Evolutionary conservation across 2,113 vertebrate species (phyloP), one percentile per base, ranked within the genome.

Genomic region (Lepisosteus oculatus): DNA sequence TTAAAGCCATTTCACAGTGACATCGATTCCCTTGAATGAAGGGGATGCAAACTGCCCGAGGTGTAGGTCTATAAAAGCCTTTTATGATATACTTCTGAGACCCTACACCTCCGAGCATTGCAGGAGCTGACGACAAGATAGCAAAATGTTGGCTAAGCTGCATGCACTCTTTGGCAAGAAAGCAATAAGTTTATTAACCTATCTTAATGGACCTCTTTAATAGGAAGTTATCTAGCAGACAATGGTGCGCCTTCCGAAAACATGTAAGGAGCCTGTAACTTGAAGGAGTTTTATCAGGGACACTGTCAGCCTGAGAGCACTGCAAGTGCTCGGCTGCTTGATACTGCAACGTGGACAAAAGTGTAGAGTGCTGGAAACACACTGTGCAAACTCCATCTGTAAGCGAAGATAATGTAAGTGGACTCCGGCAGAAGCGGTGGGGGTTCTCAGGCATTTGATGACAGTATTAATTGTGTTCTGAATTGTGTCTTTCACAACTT

Each of bases 171-270:
- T 8, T 57, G 41, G 29, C 29, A 45, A 59, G 68, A 43, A 56
- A 61, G 43, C 56, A 4, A n/a, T 56, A 14, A 29, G 15, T 44
- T 43, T 42, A 61, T 61, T 43, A 70, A 61, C 1, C 4, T 5
- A 15, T 41, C 56, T 42, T 70, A 44, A 70, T 70, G 42, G 55
- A 61, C 55, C 15, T 55, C 55, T 43, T 70, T 45, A 44, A n/a
- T n/a, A 3, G 68, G 56, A 41, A n/a, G 6, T 70, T 59, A 61
- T 43, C 41, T 4, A 70, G 7, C 5, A 43, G 68, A 61, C 62
- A 65, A 61, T 29, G 6, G 59, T 29, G 17, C 9, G 15, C 51
- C 67, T 41, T 61, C n/a, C 43, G 41, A 43, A 70, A 59, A 44
- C 14, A 13, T n/a, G 17, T 29, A 55, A 55, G 8, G 44, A 3